Conservation (phyloP, 2,888 invertebrate genomes). For the Chromoteleia sp. region DNA sequence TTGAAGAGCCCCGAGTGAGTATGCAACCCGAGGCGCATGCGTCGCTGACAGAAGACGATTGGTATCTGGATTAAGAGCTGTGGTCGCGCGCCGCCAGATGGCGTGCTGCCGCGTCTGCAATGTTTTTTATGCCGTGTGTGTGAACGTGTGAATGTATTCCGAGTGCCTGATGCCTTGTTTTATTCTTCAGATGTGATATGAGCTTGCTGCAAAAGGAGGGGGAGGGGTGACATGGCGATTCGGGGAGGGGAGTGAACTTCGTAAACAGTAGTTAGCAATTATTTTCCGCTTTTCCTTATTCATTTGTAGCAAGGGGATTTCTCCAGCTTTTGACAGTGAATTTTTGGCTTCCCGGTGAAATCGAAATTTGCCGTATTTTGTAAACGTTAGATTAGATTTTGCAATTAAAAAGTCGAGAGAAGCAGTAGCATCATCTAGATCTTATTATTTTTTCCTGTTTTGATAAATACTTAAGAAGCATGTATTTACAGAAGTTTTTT, state of each 20-base stretch:
- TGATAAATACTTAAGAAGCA: no score
- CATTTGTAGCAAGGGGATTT: conserved; percentile 27
- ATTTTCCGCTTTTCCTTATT: conserved; percentile 27
- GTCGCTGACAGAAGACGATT: conserved; percentile 83
- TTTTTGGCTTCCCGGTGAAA: not conserved
- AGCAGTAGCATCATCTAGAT: no score
- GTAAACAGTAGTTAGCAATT: conserved; percentile 49
- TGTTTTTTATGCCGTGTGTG: conserved; percentile 61
- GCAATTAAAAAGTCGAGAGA: no score
- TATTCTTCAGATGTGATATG: conserved; percentile 56
- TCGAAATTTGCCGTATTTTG: not conserved
- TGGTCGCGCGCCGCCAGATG: conserved; percentile 52
- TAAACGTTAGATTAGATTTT: no score
- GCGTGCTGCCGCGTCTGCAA: conserved; percentile 53
- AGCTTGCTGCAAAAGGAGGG: conserved; percentile 67
- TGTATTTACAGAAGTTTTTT: no score
- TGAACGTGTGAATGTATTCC: conserved; percentile 62
- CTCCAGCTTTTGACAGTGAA: not conserved
- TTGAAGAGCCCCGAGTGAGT: conserved; percentile 77
- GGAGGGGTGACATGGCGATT: conserved; percentile 69
- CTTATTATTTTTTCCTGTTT: no score
- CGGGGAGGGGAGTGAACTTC: conserved; percentile 54
- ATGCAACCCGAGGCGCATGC: conserved; percentile 77
- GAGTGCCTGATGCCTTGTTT: conserved; percentile 70
- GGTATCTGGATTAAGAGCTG: conserved; percentile 81